phyloP scores from a whole-genome alignment of 1,140 invertebrate species.

The Galleria mellonella region DNA sequence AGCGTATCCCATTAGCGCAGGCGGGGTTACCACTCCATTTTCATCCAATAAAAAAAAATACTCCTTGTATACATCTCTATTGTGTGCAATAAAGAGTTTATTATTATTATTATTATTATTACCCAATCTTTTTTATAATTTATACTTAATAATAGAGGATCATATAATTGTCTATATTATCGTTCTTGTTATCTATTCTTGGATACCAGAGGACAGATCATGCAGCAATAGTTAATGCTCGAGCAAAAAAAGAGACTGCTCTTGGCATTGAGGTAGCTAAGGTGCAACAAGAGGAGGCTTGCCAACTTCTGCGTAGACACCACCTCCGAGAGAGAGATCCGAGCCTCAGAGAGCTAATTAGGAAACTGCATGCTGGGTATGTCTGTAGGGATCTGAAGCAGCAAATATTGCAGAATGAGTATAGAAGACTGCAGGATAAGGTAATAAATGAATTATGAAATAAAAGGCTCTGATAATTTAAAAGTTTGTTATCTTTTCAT shows the following conservation, averaged over 20 bases:
- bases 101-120: no score
- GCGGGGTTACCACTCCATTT: no score
- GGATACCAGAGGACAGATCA: conserved; percentile 52
- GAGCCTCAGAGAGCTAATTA: conserved; percentile 27
- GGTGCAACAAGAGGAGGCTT: conserved; percentile 30
- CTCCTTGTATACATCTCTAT: no score
- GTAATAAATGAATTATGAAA: conserved; percentile 16
- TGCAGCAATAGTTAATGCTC: conserved; percentile 52
- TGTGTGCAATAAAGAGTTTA: no score
- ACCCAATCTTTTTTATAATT: no score
- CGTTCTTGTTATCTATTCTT: no score
- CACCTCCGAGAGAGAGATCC: conserved; percentile 51
- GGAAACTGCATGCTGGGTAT: conserved; percentile 50
- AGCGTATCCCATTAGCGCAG: no score
- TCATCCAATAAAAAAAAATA: no score
- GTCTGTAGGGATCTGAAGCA: conserved; percentile 48
- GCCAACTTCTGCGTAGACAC: conserved; percentile 36
- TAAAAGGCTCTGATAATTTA: no score
- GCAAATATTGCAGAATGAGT: conserved; percentile 58
- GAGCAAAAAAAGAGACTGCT: conserved; percentile 41
- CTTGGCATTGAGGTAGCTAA: conserved; percentile 45
- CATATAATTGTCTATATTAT: no score
- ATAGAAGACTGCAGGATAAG: conserved; percentile 47
- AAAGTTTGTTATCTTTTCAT: neutral
- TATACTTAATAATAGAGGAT: no score